Percentiles rank a stretch among this genome's conserved stretches.
These are phyloP conservation scores for Xanthia icteritia DNA, from an alignment of 2,888 invertebrate genomes.

Conservation along the genomic window DNA sequence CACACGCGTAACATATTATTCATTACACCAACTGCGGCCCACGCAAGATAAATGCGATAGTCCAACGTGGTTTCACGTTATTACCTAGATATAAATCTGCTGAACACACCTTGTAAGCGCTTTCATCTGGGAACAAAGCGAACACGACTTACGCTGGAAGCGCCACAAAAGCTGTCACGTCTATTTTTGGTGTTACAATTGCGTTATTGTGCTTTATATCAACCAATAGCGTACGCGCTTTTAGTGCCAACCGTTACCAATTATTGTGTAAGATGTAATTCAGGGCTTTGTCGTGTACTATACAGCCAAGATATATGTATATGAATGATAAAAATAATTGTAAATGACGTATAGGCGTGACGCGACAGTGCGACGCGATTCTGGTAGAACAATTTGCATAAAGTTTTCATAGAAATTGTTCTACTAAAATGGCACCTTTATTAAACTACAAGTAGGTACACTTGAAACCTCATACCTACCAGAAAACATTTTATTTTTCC, in stretches of 20 bases:
- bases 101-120: constrained; percentile 46
- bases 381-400: too few species aligned
- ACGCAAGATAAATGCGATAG: constrained; percentile 57
- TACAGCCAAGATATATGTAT: not conserved
- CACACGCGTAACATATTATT: constrained; percentile 54
- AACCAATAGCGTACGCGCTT: constrained; percentile 31
- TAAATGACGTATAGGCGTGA: too few species aligned
- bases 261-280: constrained; percentile 31
- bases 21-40: constrained; percentile 57
- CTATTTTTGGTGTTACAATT: constrained; percentile 53
- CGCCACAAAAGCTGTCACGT: constrained; percentile 60
- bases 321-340: too few species aligned
- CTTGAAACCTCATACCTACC: not conserved
- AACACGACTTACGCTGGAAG: constrained; percentile 38
- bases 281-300: not conserved
- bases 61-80: constrained; percentile 54
- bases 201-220: constrained; percentile 50
- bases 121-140: constrained; percentile 61
- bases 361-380: too few species aligned
- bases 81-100: constrained; percentile 59
- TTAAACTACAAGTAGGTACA: not conserved
- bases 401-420: too few species aligned
- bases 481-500: not conserved
- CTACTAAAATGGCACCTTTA: too few species aligned
- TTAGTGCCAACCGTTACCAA: constrained; percentile 30